phyloP scores from a whole-genome alignment of 2,113 vertebrate species.

The pig (Sus scrofa) region DNA sequence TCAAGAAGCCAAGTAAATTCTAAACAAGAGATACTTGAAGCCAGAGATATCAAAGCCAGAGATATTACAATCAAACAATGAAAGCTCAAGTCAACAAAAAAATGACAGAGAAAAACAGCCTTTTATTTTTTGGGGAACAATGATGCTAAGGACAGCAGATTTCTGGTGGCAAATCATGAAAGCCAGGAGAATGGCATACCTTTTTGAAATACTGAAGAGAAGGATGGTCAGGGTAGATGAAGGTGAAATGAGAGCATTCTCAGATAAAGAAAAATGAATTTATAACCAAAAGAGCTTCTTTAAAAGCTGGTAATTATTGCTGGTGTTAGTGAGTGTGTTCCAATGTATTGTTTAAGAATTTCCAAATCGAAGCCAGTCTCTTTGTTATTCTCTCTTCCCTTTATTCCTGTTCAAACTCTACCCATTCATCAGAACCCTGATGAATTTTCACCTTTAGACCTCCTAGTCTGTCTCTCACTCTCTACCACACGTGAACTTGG shows the following conservation, averaged over 20 bases:
- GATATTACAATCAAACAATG: not conserved
- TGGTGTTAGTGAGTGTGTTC: not conserved
- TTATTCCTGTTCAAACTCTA: not conserved
- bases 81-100: not conserved
- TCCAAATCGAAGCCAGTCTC: not conserved
- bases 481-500: not conserved
- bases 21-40: not conserved
- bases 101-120: not conserved
- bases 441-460: not conserved
- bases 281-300: not conserved
- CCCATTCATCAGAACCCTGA: not conserved
- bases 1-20: not conserved
- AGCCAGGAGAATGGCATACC: not conserved
- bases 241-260: not conserved
- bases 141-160: not conserved
- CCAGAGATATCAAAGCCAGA: not conserved
- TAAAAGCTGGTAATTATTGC: not conserved
- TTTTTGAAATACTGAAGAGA: not conserved
- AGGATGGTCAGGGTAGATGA: not conserved
- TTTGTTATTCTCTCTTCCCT: not conserved
- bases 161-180: not conserved
- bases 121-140: not conserved
- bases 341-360: not conserved
- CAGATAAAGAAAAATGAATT: not conserved
- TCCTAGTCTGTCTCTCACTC: not conserved